These are phyloP conservation scores for Tortricodes alternella DNA, from an alignment of 2,888 invertebrate genomes.

Conservation along the genomic window DNA sequence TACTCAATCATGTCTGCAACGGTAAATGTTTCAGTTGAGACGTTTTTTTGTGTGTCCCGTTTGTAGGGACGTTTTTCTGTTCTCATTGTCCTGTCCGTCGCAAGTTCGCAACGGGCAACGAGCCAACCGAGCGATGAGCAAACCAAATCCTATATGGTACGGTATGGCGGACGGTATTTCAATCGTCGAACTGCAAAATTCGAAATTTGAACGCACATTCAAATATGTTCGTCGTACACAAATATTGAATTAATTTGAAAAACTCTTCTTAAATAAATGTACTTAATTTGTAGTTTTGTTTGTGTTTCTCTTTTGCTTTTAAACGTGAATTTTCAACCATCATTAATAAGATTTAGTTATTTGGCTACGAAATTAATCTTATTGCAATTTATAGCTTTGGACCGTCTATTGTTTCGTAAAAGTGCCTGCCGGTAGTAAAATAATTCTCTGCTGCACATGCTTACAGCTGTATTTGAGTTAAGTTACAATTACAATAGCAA, in stretches of 20 bases:
- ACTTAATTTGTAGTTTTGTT: too few species aligned
- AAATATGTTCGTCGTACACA: neutral
- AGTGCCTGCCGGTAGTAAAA: constrained; percentile 13
- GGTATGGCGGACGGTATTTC: constrained; percentile 10
- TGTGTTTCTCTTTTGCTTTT: too few species aligned
- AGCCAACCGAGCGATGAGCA: constrained; percentile 36
- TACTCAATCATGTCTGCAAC: constrained; percentile 75
- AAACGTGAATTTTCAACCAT: too few species aligned
- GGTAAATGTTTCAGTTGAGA: constrained; percentile 61
- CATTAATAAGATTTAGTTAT: too few species aligned
- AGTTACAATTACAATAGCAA: too few species aligned
- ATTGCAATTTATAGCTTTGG: constrained; percentile 11
- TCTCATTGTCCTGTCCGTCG: constrained; percentile 65
- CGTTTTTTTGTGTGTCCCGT: constrained; percentile 49
- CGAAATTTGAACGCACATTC: neutral
- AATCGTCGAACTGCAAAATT: neutral
- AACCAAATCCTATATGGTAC: constrained; percentile 31
- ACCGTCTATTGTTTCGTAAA: constrained; percentile 18
- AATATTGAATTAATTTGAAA: too few species aligned
- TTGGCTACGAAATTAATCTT: neutral
- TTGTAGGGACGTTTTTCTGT: constrained; percentile 55
- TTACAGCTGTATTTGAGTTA: neutral
- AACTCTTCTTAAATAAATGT: too few species aligned
- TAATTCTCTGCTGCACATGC: constrained; percentile 4
- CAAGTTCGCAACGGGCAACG: constrained; percentile 32